A percentile compares a stretch with the other conserved stretches of the same genome.
These are phyloP conservation scores for Saccostrea echinata DNA, from an alignment of 1,140 invertebrate genomes.

Conservation along the genomic window DNA sequence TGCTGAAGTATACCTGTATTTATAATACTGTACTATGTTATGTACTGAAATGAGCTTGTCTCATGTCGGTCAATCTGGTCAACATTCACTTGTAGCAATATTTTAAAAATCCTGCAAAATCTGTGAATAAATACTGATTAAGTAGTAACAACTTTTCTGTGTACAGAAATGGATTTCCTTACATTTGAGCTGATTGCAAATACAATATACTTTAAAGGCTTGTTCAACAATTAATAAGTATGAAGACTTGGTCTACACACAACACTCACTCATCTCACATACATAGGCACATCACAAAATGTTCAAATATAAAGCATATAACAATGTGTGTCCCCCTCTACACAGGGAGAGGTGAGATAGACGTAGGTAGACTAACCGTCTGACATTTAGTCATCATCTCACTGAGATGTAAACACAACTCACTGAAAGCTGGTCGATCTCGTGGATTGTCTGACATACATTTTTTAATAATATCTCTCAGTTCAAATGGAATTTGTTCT, in stretches of 20 bases:
- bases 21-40: too few relatives aligned
- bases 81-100: too few relatives aligned
- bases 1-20: too few relatives aligned
- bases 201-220: not conserved
- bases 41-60: too few relatives aligned
- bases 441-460: constrained; percentile 85
- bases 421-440: constrained; percentile 82
- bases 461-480: constrained; percentile 83
- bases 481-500: constrained; percentile 78
- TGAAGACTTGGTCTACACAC: not conserved
- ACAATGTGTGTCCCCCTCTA: not conserved
- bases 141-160: not conserved
- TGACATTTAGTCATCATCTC: constrained; percentile 43
- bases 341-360: not conserved
- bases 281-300: constrained; percentile 23
- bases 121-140: not conserved
- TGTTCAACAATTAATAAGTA: not conserved
- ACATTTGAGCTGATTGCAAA: not conserved
- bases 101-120: not conserved
- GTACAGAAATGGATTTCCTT: not conserved
- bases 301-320: not conserved
- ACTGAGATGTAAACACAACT: constrained; percentile 64
- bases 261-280: not conserved
- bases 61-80: too few relatives aligned
- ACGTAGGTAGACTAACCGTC: not conserved